phyloP scores from a whole-genome alignment of 2,888 invertebrate species.

The Ornithoptera alexandrae region DNA sequence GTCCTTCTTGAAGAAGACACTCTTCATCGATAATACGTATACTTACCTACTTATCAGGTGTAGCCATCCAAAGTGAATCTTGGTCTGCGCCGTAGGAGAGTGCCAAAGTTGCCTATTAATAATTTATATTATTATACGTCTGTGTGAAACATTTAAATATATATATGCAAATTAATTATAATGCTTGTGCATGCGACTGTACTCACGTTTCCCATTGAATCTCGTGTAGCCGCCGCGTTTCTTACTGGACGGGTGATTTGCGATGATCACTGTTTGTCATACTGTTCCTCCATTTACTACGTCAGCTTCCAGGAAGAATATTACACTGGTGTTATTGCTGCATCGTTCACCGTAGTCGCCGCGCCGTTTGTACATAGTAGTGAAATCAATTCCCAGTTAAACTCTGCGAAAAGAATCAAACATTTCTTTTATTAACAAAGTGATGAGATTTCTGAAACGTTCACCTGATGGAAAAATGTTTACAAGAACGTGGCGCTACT shows the following conservation, averaged over 20 bases:
- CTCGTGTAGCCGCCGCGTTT: slow-evolving; percentile 59
- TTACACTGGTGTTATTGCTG: slow-evolving; percentile 5
- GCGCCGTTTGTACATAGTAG: background rate
- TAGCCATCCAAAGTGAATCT: too few species aligned
- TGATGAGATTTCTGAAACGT: too few species aligned
- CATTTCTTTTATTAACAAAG: too few species aligned
- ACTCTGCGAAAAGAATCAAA: background rate
- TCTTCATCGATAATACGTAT: too few species aligned
- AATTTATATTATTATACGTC: too few species aligned
- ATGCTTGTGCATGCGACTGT: slow-evolving; percentile 42
- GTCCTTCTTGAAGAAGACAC: too few species aligned
- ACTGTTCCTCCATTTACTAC: slow-evolving; percentile 28
- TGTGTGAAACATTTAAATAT: too few species aligned
- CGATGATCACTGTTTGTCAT: slow-evolving; percentile 51
- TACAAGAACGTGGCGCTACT: too few species aligned
- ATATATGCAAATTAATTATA: background rate
- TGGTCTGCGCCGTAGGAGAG: too few species aligned
- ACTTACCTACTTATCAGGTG: too few species aligned
- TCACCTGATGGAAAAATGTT: too few species aligned
- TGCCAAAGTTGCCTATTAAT: too few species aligned
- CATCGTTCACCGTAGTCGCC: background rate
- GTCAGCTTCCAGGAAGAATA: slow-evolving; percentile 19
- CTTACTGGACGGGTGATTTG: slow-evolving; percentile 60
- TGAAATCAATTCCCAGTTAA: background rate
- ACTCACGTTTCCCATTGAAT: slow-evolving; percentile 76